These are phyloP conservation scores for Serranus cabrilla DNA, from an alignment of 2,797 vertebrate genomes.

Conservation along the genomic window DNA sequence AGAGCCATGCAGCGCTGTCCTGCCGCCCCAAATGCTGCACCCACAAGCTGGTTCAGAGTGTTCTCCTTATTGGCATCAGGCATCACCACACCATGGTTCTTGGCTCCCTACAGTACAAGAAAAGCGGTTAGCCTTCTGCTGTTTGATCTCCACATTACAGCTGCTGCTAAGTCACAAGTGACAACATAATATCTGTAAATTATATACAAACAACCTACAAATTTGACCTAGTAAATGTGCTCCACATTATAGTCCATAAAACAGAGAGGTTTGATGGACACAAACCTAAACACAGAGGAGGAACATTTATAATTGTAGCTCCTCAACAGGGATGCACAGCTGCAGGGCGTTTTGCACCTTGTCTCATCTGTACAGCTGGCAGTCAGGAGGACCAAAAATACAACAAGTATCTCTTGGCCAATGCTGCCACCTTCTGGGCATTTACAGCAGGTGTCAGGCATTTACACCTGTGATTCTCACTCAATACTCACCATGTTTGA, in stretches of 20 bases:
- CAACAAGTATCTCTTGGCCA: slow-evolving; percentile 45
- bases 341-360: slow-evolving; percentile 32
- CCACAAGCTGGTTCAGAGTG: slow-evolving; percentile 96
- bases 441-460: slow-evolving; percentile 4
- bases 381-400: slow-evolving; percentile 1
- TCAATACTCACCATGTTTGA: slow-evolving; percentile 93
- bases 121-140: slow-evolving; percentile 57
- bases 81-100: slow-evolving; percentile 99
- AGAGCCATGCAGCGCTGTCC: slow-evolving; percentile 98
- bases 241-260: slow-evolving; percentile 19
- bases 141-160: slow-evolving; percentile 60
- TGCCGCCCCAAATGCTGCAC: slow-evolving; percentile 96
- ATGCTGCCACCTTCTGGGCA: slow-evolving; percentile 82
- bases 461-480: not conserved
- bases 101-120: slow-evolving; percentile 90
- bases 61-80: slow-evolving; percentile 99
- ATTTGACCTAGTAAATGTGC: slow-evolving; percentile 18
- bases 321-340: slow-evolving; percentile 22
- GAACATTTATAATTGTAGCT: slow-evolving; percentile 13
- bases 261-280: slow-evolving; percentile 3
- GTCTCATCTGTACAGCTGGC: slow-evolving; percentile 26
- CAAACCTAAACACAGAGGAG: not conserved
- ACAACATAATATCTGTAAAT: slow-evolving; percentile 38
- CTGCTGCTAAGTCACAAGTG: slow-evolving; percentile 43
- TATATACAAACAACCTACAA: slow-evolving; percentile 31